Evolutionary conservation across 2,113 vertebrate species (phyloP).

Genomic region (Vulpes lagopus): DNA sequence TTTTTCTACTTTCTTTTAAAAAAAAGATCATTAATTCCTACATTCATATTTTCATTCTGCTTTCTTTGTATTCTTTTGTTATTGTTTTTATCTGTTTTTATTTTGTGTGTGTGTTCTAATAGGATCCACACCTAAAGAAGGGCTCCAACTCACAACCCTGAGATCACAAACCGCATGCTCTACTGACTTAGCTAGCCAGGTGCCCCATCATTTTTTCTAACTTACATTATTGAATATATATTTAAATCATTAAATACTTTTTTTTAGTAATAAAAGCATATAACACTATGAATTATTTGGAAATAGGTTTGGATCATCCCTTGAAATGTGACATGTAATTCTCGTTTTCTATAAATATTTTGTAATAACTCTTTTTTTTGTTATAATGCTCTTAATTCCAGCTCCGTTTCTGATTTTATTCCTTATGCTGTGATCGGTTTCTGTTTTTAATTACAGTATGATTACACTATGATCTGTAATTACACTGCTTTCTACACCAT

Average conservation of each 20-base stretch:
- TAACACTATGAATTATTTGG: neutral
- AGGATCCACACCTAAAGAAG: neutral
- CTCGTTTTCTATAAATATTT: neutral
- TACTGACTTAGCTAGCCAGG: neutral
- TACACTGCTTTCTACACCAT: neutral
- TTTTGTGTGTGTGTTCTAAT: neutral
- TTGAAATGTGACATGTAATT: neutral
- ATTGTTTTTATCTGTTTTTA: neutral
- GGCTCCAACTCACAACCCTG: neutral
- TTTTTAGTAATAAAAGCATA: slow-evolving; percentile 29
- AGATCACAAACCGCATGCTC: neutral
- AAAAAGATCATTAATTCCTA: neutral
- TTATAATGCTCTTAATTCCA: neutral
- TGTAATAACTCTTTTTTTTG: neutral
- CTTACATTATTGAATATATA: neutral
- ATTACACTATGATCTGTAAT: too few relatives aligned
- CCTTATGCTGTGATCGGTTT: neutral
- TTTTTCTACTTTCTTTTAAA: neutral
- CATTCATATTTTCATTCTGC: neutral
- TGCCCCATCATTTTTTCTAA: neutral
- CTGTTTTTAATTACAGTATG: neutral
- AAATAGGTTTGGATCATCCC: neutral
- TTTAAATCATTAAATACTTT: neutral
- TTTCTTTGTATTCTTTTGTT: neutral
- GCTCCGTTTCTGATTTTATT: neutral